Conservation (phyloP, 2,888 invertebrate genomes). For the Uloborus plumipes region DNA sequence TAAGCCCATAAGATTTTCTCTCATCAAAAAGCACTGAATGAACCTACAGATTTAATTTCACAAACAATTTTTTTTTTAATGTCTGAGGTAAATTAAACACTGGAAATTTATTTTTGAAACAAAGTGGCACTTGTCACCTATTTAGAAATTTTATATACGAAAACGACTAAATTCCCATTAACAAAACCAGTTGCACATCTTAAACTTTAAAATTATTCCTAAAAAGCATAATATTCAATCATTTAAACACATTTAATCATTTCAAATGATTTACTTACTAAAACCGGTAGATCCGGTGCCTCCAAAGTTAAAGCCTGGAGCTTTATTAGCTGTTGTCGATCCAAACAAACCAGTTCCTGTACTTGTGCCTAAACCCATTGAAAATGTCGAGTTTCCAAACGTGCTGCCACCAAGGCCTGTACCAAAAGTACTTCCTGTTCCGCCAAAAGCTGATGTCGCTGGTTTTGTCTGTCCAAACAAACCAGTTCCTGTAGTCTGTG, state of each 20-base stretch:
- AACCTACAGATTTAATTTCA: no score
- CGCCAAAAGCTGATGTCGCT: slow-evolving; percentile 73
- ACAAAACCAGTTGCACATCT: no score
- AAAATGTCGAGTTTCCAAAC: slow-evolving; percentile 72
- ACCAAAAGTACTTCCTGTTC: slow-evolving; percentile 66
- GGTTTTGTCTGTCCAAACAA: slow-evolving; percentile 73
- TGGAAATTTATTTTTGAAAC: no score
- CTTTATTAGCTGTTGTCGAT: slow-evolving; percentile 72
- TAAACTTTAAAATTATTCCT: no score
- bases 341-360: slow-evolving; percentile 76
- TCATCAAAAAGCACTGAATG: no score
- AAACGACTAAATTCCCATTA: no score
- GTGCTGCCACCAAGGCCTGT: slow-evolving; percentile 47
- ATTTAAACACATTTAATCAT: no score
- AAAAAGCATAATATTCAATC: not conserved
- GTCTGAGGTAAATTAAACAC: no score
- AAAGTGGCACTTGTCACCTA: no score
- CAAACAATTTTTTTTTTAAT: no score
- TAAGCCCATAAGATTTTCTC: no score
- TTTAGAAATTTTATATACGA: no score
- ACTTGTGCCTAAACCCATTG: slow-evolving; percentile 75
- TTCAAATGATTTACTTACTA: slow-evolving; percentile 26
- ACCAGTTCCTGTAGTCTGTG: slow-evolving; percentile 67
- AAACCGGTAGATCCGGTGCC: slow-evolving; percentile 44
- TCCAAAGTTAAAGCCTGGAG: slow-evolving; percentile 67